These are phyloP conservation scores for Leucoraja ocellata DNA, from an alignment of 2,797 vertebrate genomes.

Conservation along the genomic window DNA sequence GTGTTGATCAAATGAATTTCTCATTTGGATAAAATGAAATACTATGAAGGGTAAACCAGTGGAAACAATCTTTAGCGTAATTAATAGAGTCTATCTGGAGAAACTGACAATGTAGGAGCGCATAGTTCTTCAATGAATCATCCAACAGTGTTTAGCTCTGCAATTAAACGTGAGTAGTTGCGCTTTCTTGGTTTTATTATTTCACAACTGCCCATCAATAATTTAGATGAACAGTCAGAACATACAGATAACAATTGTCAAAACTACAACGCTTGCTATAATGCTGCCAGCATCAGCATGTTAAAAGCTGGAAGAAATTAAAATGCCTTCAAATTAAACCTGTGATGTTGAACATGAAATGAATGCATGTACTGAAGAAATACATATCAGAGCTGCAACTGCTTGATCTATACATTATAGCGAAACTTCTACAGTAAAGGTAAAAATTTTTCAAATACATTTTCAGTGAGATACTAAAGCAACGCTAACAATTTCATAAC, in stretches of 20 bases:
- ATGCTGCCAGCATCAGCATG: background rate
- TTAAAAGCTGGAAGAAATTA: background rate
- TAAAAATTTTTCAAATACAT: background rate
- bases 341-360: background rate
- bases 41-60: background rate
- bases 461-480: background rate
- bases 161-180: constrained; percentile 10
- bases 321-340: background rate
- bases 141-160: background rate
- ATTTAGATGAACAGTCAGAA: background rate
- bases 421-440: background rate
- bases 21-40: background rate
- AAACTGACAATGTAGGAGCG: background rate
- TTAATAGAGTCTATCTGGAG: background rate
- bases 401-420: background rate
- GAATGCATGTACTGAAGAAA: background rate
- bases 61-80: background rate
- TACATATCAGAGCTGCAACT: background rate
- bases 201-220: constrained; percentile 9
- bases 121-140: background rate
- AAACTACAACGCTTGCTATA: background rate
- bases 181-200: background rate
- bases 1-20: background rate
- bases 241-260: background rate
- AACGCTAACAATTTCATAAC: background rate